Evolutionary conservation across 2,113 vertebrate genomes (phyloP).

Genomic region (Engystomops pustulosus): DNA sequence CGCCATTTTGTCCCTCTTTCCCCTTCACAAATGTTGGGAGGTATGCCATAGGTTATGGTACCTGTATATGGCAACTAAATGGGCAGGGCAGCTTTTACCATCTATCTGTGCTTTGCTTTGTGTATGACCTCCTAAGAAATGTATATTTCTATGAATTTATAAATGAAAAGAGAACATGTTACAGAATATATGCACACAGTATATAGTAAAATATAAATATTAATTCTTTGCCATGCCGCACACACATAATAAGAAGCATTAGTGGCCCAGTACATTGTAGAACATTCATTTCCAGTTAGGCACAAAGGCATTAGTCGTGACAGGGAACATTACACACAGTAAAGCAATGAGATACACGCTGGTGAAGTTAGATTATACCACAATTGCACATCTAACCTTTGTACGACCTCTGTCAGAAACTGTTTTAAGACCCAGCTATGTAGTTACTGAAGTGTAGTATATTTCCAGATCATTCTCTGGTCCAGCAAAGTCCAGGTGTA

Average conservation of each 20-base stretch:
- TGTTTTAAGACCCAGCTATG: neutral
- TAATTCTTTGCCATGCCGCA: neutral
- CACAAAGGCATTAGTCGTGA: constrained; percentile 35
- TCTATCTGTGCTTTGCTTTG: too few relatives aligned
- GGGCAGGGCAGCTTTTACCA: too few relatives aligned
- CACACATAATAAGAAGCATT: constrained; percentile 35
- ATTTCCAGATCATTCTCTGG: neutral
- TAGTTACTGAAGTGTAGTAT: neutral
- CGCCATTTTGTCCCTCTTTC: too few relatives aligned
- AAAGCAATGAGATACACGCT: constrained; percentile 44
- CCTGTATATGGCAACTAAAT: too few relatives aligned
- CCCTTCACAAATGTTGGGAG: too few relatives aligned
- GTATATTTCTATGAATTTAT: neutral
- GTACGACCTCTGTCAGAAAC: constrained; percentile 41
- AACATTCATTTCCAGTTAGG: constrained; percentile 28
- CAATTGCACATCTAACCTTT: constrained; percentile 53
- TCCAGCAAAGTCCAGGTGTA: neutral
- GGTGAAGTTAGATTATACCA: constrained; percentile 49
- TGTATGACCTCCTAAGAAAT: neutral
- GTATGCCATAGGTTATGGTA: too few relatives aligned
- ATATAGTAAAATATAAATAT: neutral
- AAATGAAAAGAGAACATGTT: neutral
- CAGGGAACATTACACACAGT: constrained; percentile 52
- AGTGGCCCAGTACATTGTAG: constrained; percentile 40
- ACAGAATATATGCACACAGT: too few relatives aligned